Evolutionary conservation across 2,888 invertebrate species (phyloP), one percentile per base, ranked within the genome.

Genomic region (Megamerina dolium): DNA sequence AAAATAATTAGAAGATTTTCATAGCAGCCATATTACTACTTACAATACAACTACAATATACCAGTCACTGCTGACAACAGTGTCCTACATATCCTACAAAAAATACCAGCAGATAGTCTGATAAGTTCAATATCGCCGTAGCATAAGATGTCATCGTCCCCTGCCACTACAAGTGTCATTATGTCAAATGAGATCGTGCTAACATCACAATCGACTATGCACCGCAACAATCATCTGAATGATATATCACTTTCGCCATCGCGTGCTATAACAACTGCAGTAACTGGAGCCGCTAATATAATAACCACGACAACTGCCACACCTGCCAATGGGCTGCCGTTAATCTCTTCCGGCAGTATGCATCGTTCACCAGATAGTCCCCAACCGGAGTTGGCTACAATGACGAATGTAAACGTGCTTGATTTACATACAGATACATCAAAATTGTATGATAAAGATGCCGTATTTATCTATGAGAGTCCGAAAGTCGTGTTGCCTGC

Each of bases 351-450:
- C 35, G 56, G 57, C 49, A 59, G 65, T 13, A 68, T 71, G 60
- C 70, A 70, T 42, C 66, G 65, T 37, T 70, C 70, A 10, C 79
- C 80, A 33, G 80, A 81, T 38, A 72, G 80, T 73, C 83, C 79
- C 58, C 84, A 83, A 58, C 79, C 84, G 51, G 83, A 88, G 73
- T 76, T 89, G 55, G 86, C 87, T 54, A 88, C 87, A 61, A 89
- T 89, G 88, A 88, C 87, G 49, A 87, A 88, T 44, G 88, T 88
- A 53, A 87, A 85, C 63, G 87, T 87, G 27, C 77, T 87, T 58
- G 87, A 87, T 61, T 77, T 82, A 60, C 76, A 71, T 46, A 68
- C 70, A 5, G 65, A 64, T 36, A 63, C 68, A 9, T 53, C 60
- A 4, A 70, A 72, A 49, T 55, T 72, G 4, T 72, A 72, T 48